Evolutionary conservation across 2,797 vertebrate species (phyloP).

Genomic region (Phalloptychus januarius): DNA sequence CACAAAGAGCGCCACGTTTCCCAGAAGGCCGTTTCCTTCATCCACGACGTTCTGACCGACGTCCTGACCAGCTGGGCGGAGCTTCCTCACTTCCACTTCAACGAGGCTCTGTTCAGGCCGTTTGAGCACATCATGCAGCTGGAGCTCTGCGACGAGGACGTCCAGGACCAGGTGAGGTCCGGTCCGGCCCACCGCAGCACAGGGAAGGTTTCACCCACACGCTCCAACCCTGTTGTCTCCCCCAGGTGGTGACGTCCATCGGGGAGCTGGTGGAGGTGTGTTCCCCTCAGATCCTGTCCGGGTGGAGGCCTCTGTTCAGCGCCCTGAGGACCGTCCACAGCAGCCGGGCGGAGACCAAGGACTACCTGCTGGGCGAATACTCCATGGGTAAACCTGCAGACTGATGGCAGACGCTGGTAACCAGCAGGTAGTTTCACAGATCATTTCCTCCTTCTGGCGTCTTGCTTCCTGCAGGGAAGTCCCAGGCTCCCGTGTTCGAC

Average conservation of each 20-base stretch:
- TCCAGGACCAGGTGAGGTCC: constrained; percentile 91
- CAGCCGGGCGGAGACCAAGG: constrained; percentile 90
- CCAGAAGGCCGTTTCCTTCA: constrained; percentile 96
- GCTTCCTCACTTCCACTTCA: constrained; percentile 93
- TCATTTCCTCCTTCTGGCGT: background rate
- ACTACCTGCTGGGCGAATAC: constrained; percentile 94
- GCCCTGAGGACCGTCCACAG: constrained; percentile 93
- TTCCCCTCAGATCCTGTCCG: constrained; percentile 94
- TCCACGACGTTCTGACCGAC: constrained; percentile 95
- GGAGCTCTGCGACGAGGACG: constrained; percentile 95
- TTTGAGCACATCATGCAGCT: constrained; percentile 98
- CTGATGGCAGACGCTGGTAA: background rate
- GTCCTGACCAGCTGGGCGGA: constrained; percentile 92
- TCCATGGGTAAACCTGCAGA: constrained; percentile 84
- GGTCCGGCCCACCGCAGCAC: fast-evolving
- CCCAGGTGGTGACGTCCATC: constrained; percentile 93
- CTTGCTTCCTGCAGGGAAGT: constrained; percentile 81
- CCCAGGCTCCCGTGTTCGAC: constrained; percentile 95
- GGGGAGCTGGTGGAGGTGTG: constrained; percentile 97
- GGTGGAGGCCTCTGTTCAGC: constrained; percentile 96
- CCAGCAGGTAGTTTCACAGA: background rate
- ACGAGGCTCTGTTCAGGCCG: constrained; percentile 93
- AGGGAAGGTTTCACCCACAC: too few species aligned
- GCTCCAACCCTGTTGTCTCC: background rate
- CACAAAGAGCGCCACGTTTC: constrained; percentile 96